phyloP scores from a whole-genome alignment of 2,797 vertebrate species.

The Fundulus diaphanus region DNA sequence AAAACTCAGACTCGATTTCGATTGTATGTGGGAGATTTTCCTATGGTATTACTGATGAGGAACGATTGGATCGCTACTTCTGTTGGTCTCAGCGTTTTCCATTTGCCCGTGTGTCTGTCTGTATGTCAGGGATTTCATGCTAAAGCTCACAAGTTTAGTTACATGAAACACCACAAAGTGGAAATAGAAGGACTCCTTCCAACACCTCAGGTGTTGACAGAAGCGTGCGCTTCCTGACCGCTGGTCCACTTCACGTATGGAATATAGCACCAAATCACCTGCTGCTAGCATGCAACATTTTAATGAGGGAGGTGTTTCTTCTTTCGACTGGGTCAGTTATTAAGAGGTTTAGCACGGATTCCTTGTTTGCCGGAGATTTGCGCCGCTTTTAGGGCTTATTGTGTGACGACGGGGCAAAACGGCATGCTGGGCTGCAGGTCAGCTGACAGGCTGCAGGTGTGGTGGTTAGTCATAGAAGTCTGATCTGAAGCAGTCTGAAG shows the following conservation, averaged over 20 bases:
- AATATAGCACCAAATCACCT: neutral
- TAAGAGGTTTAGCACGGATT: slow-evolving; percentile 41
- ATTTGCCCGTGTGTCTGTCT: neutral
- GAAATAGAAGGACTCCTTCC: neutral
- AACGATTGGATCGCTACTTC: neutral
- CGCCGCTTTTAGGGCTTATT: slow-evolving; percentile 32
- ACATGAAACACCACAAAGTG: too few species aligned
- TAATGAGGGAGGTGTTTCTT: neutral
- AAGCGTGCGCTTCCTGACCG: neutral
- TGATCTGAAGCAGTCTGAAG: slow-evolving; percentile 39
- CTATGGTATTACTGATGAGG: too few species aligned
- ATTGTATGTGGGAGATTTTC: too few species aligned
- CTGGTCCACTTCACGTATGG: neutral
- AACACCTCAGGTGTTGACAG: neutral
- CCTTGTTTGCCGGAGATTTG: slow-evolving; percentile 36
- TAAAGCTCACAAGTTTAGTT: neutral
- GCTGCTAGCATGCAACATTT: slow-evolving; percentile 14
- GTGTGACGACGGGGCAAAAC: slow-evolving; percentile 29
- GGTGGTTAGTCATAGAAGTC: slow-evolving; percentile 60
- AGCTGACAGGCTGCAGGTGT: slow-evolving; percentile 41
- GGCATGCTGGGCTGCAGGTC: slow-evolving; percentile 40
- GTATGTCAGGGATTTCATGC: neutral
- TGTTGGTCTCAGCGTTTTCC: too few species aligned
- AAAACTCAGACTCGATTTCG: too few species aligned
- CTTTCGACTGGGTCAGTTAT: slow-evolving; percentile 39